phyloP scores from a whole-genome alignment of 2,797 vertebrate genomes.

The Hoplostethus mediterraneus region DNA sequence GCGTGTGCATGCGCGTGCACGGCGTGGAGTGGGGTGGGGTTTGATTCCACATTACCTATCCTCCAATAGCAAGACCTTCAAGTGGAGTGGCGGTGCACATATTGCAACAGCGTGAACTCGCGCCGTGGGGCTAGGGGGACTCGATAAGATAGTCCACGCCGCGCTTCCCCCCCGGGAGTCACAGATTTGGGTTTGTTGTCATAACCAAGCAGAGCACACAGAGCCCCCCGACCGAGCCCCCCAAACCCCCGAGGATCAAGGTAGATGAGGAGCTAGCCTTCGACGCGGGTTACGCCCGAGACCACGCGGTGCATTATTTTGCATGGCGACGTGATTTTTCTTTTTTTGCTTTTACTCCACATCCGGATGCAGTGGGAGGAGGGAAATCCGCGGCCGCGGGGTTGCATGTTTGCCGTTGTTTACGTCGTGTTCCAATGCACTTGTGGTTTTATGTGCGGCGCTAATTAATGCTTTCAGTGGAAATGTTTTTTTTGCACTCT shows the following conservation, averaged over 20 bases:
- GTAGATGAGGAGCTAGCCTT: constrained; percentile 57
- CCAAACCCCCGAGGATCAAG: constrained; percentile 57
- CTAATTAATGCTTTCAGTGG: constrained; percentile 66
- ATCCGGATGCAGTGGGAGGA: constrained; percentile 14
- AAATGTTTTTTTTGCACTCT: constrained; percentile 48
- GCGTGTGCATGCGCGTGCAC: constrained; percentile 13
- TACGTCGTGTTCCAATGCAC: constrained; percentile 8
- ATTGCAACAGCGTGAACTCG: constrained; percentile 49
- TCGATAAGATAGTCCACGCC: constrained; percentile 53
- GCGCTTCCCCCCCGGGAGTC: constrained; percentile 48
- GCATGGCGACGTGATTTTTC: neutral
- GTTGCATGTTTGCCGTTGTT: constrained; percentile 23
- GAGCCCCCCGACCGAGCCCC: constrained; percentile 34
- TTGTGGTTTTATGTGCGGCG: constrained; percentile 26
- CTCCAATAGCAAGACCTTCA: constrained; percentile 16
- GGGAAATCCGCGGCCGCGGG: neutral
- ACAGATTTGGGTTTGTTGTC: constrained; percentile 66
- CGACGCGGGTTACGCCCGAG: constrained; percentile 61
- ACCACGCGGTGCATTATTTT: constrained; percentile 41
- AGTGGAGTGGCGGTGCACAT: constrained; percentile 42
- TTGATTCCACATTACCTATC: constrained; percentile 63
- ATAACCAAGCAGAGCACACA: constrained; percentile 51
- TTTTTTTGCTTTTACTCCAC: neutral
- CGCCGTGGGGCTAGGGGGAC: constrained; percentile 35
- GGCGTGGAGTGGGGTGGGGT: neutral